These are phyloP conservation scores for Catotricha subobsoleta DNA, from an alignment of 2,888 invertebrate genomes.

Conservation along the genomic window DNA sequence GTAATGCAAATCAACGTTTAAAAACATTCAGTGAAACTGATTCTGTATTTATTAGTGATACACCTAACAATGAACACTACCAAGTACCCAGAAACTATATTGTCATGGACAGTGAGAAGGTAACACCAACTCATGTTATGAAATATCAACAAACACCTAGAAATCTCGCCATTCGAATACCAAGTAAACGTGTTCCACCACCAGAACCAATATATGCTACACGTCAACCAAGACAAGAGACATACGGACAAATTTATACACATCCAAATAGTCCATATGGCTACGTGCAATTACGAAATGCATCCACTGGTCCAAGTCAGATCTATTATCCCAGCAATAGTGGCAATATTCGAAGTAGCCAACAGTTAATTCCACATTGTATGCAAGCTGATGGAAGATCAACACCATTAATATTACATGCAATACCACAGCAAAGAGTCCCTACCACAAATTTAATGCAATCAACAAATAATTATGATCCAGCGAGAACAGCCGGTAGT, in stretches of 20 bases:
- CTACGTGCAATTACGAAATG: conserved; percentile 14
- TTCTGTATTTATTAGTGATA: conserved; percentile 14
- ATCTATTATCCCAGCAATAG: conserved; percentile 1
- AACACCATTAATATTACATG: conserved; percentile 24
- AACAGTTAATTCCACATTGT: conserved; percentile 11
- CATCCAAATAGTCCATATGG: conserved; percentile 16
- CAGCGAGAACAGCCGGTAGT: background rate
- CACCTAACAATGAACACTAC: no score
- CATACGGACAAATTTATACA: conserved; percentile 15
- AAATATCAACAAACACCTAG: conserved; percentile 1
- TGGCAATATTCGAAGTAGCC: background rate
- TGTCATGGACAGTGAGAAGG: conserved; percentile 22
- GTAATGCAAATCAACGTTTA: no score
- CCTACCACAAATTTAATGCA: background rate
- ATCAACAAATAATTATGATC: background rate
- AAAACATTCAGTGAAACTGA: conserved; percentile 15
- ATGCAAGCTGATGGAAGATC: conserved; percentile 18
- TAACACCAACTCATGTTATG: conserved; percentile 17
- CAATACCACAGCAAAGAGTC: conserved; percentile 10
- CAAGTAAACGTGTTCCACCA: conserved; percentile 1
- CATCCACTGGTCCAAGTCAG: background rate
- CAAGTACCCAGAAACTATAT: conserved; percentile 20
- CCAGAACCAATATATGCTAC: background rate
- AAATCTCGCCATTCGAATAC: background rate
- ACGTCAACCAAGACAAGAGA: conserved; percentile 9